phyloP scores from a whole-genome alignment of 1,140 invertebrate species.

The Nasonia giraulti region DNA sequence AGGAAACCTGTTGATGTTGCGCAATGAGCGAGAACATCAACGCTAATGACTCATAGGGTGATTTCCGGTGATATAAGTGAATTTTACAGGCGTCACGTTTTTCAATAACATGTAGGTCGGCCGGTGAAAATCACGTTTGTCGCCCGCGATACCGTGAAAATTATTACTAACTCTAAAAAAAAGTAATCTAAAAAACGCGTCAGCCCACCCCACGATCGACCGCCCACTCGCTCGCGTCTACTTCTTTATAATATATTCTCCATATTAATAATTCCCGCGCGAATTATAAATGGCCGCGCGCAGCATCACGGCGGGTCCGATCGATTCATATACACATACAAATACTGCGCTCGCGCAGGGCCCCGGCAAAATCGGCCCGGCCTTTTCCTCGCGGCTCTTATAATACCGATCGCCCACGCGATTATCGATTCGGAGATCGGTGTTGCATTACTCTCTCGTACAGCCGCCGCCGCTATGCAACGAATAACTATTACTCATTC shows the following conservation, averaged over 20 bases:
- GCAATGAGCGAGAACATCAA: slow-evolving; percentile 7
- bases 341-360: neutral
- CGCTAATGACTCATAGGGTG: neutral
- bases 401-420: slow-evolving; percentile 48
- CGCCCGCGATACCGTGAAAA: no score
- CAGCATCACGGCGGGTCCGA: slow-evolving; percentile 39
- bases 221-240: slow-evolving; percentile 45
- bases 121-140: neutral
- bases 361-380: neutral
- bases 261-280: slow-evolving; percentile 48
- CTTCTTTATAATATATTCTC: slow-evolving; percentile 10
- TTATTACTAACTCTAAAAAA: neutral
- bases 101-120: neutral
- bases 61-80: neutral
- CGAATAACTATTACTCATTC: slow-evolving; percentile 52
- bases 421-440: slow-evolving; percentile 52
- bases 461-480: neutral
- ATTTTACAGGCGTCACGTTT: neutral
- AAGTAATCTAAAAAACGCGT: neutral
- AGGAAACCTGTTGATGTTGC: slow-evolving; percentile 43
- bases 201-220: slow-evolving; percentile 1
- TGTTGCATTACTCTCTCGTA: slow-evolving; percentile 26
- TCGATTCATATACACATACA: slow-evolving; percentile 42
- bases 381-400: slow-evolving; percentile 28
- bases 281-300: slow-evolving; percentile 47